A percentile compares a stretch with the other conserved stretches of the same genome.
These are phyloP conservation scores for Denticeps clupeoides DNA, from an alignment of 2,797 vertebrate species.

Conservation along the genomic window DNA sequence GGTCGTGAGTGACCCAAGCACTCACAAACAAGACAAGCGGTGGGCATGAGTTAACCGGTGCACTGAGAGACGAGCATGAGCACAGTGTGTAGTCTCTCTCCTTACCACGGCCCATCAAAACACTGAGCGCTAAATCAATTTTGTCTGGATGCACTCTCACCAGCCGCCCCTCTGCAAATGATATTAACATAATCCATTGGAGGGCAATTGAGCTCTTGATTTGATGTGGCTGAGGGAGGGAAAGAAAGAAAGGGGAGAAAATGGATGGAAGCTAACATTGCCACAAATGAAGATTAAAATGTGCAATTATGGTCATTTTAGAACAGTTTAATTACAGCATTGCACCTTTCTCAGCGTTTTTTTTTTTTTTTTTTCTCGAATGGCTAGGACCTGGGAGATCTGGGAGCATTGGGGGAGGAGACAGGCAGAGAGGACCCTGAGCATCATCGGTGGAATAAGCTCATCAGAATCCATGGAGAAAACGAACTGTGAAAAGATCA, in stretches of 20 bases:
- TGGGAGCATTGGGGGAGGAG: too few relatives aligned
- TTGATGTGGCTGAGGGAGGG: conserved; percentile 22
- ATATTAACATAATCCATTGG: conserved; percentile 41
- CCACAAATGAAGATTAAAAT: too few relatives aligned
- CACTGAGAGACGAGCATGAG: too few relatives aligned
- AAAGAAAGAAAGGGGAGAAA: conserved; percentile 3
- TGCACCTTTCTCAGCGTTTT: too few relatives aligned
- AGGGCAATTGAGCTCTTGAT: conserved; percentile 33
- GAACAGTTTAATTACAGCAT: too few relatives aligned
- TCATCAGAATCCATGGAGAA: conserved; percentile 54
- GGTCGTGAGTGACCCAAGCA: conserved; percentile 27
- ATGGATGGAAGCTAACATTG: too few relatives aligned
- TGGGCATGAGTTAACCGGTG: too few relatives aligned
- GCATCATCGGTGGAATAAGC: conserved; percentile 41
- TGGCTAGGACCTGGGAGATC: too few relatives aligned
- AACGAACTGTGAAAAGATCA: conserved; percentile 51
- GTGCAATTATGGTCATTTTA: too few relatives aligned
- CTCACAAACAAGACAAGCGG: conserved; percentile 7
- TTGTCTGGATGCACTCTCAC: conserved; percentile 25
- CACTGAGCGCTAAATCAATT: conserved; percentile 31
- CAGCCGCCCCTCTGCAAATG: conserved; percentile 36
- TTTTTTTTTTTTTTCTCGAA: too few relatives aligned
- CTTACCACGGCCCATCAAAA: conserved; percentile 31
- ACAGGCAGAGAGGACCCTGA: too few relatives aligned
- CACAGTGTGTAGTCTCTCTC: conserved; percentile 18